Base-by-base conservation (phyloP, 2,113 vertebrate genomes). In the Dicrurus megarhynchus region DNA sequence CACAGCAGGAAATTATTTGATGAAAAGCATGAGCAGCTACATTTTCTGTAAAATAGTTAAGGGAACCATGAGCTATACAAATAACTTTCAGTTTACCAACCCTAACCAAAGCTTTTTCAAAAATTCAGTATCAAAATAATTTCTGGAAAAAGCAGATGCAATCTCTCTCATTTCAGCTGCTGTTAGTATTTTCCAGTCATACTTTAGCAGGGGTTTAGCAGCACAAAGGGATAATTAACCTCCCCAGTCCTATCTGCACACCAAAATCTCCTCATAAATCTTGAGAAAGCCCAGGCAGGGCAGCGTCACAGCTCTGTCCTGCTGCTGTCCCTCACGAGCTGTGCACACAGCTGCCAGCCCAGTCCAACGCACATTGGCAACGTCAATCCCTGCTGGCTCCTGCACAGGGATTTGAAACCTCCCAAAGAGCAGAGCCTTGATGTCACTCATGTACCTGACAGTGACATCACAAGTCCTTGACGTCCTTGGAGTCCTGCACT, bases 321-420 rank as follows among this genome's bases (percentile, higher is more conserved):
- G 71, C 70, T 71, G 44, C 68, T 87, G 68, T 53, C 69, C 77
- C 81, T 78, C 67, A 27, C 3, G 7, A 73, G 84, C 91, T 70
- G 63, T 33, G 68, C 39, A 11, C 14, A 9, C 82, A 89, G 78
- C 78, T 94, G 78, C 69, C 84, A 82, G 81, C 88, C 60, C 85
- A 61, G 37, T 6, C 73, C 68, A 65, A 42, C 3, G 4, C 53
- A 55, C 26, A 3, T 49, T 7, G 44, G 37, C 41, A 56, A 64
- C 10, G 14, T 79, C 84, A 90, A 4, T 90, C 90, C 57, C 87
- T 73, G 70, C 87, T 77, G 88, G 88, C 94, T 95, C 78, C 88
- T 79, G 61, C 16, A 4, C 88, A 83, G 75, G 49, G 70, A 95
- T 80, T n/a, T 73, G 57, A 64, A 83, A 41, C 61, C 49, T 73